Evolutionary conservation across 2,888 invertebrate species (phyloP).

Genomic region (Drosophila recens): DNA sequence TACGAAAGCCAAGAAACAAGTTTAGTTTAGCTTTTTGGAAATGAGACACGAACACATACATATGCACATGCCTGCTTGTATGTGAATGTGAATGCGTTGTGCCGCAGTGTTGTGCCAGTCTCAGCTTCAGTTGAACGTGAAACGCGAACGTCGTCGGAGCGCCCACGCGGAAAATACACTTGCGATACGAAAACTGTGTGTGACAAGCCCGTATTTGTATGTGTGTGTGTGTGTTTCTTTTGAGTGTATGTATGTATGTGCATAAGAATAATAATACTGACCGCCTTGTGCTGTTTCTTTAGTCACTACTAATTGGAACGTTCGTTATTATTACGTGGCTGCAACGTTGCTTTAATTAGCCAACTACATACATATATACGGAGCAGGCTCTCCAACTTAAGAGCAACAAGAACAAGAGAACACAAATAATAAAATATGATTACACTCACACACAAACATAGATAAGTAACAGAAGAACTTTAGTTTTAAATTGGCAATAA

Average conservation of each 20-base stretch:
- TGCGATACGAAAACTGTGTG: conserved; percentile 49
- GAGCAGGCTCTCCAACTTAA: conserved; percentile 31
- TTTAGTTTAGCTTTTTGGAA: conserved; percentile 77
- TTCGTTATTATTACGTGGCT: conserved; percentile 40
- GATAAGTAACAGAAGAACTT: conserved; percentile 28
- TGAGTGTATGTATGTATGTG: conserved; percentile 34
- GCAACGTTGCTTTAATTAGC: conserved; percentile 37
- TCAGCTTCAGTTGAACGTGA: conserved; percentile 66
- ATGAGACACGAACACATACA: conserved; percentile 50
- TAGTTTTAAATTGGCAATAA: conserved; percentile 47
- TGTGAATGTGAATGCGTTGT: conserved; percentile 31
- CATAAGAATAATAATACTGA: conserved; percentile 47
- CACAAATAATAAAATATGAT: conserved; percentile 9
- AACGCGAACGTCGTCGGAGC: conserved; percentile 64
- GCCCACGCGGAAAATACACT: conserved; percentile 47
- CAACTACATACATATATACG: conserved; percentile 14
- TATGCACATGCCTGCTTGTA: background rate
- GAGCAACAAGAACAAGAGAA: conserved; percentile 17
- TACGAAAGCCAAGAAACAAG: conserved; percentile 73
- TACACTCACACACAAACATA: conserved; percentile 11
- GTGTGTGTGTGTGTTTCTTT: conserved; percentile 32
- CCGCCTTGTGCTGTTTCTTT: conserved; percentile 29
- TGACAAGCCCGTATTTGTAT: conserved; percentile 42
- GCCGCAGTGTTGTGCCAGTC: conserved; percentile 58
- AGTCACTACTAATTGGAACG: conserved; percentile 46